phyloP scores from a whole-genome alignment of 2,113 vertebrate species.

The Caranx ignobilis region DNA sequence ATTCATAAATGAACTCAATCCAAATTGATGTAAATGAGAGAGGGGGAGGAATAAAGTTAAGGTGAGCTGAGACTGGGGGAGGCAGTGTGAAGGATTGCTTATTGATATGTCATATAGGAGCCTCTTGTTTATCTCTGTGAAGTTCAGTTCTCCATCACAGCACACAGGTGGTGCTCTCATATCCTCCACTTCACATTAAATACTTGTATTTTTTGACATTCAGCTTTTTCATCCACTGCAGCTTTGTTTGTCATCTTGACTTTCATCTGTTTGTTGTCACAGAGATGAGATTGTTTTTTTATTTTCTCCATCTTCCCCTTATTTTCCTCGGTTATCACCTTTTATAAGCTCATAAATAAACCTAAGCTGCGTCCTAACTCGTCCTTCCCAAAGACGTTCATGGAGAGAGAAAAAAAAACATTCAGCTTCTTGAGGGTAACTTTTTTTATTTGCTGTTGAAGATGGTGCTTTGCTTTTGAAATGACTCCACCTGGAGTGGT shows the following conservation, averaged over 20 bases:
- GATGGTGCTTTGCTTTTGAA: slow-evolving; percentile 12
- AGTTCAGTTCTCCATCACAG: background rate
- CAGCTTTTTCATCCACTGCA: background rate
- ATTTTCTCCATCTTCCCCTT: background rate
- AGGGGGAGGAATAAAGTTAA: background rate
- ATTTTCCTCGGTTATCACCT: background rate
- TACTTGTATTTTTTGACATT: background rate
- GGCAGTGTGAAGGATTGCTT: background rate
- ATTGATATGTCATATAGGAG: too few relatives aligned
- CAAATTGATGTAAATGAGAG: background rate
- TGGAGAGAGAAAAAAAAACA: background rate
- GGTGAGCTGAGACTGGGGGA: too few relatives aligned
- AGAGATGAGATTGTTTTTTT: background rate
- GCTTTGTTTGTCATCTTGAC: background rate
- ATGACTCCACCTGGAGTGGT: slow-evolving; percentile 1
- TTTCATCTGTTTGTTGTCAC: background rate
- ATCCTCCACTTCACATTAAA: background rate
- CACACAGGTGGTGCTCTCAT: background rate
- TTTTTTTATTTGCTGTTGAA: background rate
- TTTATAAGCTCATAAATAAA: background rate
- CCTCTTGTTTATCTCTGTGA: background rate
- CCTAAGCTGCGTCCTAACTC: background rate
- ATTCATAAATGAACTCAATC: background rate
- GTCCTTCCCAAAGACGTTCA: slow-evolving; percentile 23
- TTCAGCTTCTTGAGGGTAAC: background rate